These are phyloP conservation scores for Hermetia illucens DNA, from an alignment of 1,140 invertebrate species.

Conservation along the genomic window DNA sequence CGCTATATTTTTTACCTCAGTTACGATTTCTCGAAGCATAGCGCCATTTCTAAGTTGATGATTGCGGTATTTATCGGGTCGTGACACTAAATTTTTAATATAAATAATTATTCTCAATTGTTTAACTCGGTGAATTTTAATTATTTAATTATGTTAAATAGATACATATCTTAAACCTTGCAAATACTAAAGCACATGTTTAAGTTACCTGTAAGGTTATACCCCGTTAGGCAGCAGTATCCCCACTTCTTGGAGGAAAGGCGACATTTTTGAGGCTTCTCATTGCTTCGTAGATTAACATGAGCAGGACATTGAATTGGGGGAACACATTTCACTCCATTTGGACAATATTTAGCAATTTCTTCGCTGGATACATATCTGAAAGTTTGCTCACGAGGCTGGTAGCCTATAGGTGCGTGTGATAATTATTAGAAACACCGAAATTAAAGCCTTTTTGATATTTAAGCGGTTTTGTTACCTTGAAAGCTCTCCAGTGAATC, in stretches of 20 bases:
- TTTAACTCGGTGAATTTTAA: neutral
- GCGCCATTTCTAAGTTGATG: neutral
- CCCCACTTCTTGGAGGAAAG: slow-evolving; percentile 31
- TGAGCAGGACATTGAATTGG: slow-evolving; percentile 47
- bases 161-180: neutral
- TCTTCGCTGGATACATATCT: no score
- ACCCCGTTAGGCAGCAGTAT: slow-evolving; percentile 42
- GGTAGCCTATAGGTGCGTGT: no score
- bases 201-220: slow-evolving; percentile 36
- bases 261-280: slow-evolving; percentile 33
- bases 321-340: slow-evolving; percentile 35
- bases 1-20: slow-evolving; percentile 21
- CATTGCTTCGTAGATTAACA: slow-evolving; percentile 27
- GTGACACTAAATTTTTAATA: neutral
- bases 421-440: no score
- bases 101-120: neutral
- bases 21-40: slow-evolving; percentile 7
- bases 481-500: no score
- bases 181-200: no score
- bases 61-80: neutral
- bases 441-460: no score
- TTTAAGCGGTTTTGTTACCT: no score
- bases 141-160: neutral
- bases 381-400: no score
- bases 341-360: no score